A percentile compares a stretch with the other conserved stretches of the same genome.
phyloP scores from a whole-genome alignment of 1,140 invertebrate genomes.

The Drosophila ficusphila region DNA sequence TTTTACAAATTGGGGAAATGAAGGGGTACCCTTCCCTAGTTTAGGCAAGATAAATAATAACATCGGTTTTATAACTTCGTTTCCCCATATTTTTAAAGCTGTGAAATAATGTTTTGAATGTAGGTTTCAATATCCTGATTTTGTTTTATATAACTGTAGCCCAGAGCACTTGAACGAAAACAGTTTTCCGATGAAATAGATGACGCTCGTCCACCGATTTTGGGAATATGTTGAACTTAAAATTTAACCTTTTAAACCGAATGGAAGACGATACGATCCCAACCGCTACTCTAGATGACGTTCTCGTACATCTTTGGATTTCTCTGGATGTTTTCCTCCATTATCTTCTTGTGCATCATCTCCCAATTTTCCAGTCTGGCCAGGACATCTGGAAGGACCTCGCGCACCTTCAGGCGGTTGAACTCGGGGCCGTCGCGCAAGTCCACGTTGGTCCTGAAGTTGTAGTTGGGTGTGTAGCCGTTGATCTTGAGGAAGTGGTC shows the following conservation, averaged over 20 bases:
- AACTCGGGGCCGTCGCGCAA: constrained; percentile 70
- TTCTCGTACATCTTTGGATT: constrained; percentile 82
- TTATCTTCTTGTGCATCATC: constrained; percentile 45
- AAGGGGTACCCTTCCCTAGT: too few species aligned
- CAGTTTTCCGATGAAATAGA: too few species aligned
- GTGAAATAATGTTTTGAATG: too few species aligned
- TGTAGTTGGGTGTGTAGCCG: constrained; percentile 80
- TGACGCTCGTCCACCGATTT: too few species aligned
- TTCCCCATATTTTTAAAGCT: too few species aligned
- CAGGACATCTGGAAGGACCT: constrained; percentile 68
- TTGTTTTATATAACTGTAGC: too few species aligned
- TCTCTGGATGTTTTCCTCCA: constrained; percentile 77
- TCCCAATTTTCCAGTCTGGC: constrained; percentile 65
- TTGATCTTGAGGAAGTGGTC: constrained; percentile 81
- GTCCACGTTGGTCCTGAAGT: constrained; percentile 79
- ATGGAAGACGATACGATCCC: neutral
- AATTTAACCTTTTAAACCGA: neutral
- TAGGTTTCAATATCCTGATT: too few species aligned
- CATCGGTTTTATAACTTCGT: too few species aligned
- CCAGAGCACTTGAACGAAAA: too few species aligned
- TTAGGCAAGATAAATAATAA: neutral
- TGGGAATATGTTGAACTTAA: constrained; percentile 19
- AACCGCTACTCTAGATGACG: constrained; percentile 40
- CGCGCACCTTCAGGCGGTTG: constrained; percentile 53
- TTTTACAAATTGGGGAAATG: too few species aligned